A percentile compares a stretch with the other conserved stretches of the same genome.
phyloP scores from a whole-genome alignment of 2,113 vertebrate genomes.

The Antechinus flavipes region DNA sequence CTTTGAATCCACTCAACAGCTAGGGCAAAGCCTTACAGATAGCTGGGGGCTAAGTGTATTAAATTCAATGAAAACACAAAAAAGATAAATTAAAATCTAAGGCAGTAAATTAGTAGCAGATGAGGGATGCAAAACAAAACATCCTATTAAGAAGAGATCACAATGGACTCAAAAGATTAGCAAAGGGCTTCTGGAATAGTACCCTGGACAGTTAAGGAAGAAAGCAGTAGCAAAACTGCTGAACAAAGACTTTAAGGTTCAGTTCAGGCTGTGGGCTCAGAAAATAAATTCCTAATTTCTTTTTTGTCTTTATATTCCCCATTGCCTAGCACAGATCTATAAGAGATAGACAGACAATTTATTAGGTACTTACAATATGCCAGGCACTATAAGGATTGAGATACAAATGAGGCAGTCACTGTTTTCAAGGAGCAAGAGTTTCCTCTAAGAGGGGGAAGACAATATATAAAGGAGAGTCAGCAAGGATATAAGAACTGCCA shows the following conservation, averaged over 20 bases:
- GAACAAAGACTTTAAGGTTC: accelerated
- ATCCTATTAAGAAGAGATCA: background rate
- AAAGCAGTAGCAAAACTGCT: background rate
- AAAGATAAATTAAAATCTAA: background rate
- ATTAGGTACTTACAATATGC: background rate
- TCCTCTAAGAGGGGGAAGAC: background rate
- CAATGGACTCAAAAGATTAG: background rate
- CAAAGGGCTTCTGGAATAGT: background rate
- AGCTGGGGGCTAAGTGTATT: background rate
- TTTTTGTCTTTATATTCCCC: background rate
- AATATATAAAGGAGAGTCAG: background rate
- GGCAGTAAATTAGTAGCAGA: background rate
- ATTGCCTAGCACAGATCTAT: background rate
- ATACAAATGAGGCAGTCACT: background rate
- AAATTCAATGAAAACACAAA: background rate
- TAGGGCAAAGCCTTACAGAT: background rate
- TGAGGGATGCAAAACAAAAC: too few species aligned
- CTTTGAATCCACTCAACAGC: background rate
- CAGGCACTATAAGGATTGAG: background rate
- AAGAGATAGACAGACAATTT: background rate
- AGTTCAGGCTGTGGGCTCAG: background rate
- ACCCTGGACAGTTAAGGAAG: background rate
- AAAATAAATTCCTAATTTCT: background rate
- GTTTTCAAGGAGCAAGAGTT: background rate
- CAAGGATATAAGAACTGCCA: background rate